These are phyloP conservation scores for Tholera decimalis DNA, from an alignment of 2,888 invertebrate genomes.

Conservation along the genomic window DNA sequence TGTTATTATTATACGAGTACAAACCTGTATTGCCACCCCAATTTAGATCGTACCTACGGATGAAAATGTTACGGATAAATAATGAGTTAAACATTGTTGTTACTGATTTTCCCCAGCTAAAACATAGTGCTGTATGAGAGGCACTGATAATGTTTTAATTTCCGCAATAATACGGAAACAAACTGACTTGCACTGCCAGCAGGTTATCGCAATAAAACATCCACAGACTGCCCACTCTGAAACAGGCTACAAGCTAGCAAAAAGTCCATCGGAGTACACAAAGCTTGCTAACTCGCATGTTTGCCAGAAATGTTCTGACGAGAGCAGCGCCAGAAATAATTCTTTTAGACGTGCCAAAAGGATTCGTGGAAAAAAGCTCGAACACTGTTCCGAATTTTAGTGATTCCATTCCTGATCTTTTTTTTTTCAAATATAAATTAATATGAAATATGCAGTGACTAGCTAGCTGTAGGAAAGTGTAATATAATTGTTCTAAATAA, in stretches of 20 bases:
- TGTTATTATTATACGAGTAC: slow-evolving; percentile 13
- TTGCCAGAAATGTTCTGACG: slow-evolving; percentile 10
- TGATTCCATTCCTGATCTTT: too few relatives aligned
- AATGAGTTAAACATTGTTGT: slow-evolving; percentile 6
- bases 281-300: slow-evolving; percentile 49
- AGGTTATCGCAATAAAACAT: slow-evolving; percentile 40
- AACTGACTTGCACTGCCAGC: slow-evolving; percentile 14
- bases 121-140: not conserved
- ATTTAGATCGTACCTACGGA: slow-evolving; percentile 12
- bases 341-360: slow-evolving; percentile 30
- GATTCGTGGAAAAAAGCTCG: slow-evolving; percentile 7
- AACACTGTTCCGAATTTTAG: slow-evolving; percentile 1
- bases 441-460: not conserved
- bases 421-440: not conserved
- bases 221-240: slow-evolving; percentile 13
- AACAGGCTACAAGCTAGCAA: slow-evolving; percentile 39
- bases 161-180: slow-evolving; percentile 34
- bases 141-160: slow-evolving; percentile 34
- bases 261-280: slow-evolving; percentile 39
- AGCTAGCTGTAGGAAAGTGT: not conserved
- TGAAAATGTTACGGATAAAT: slow-evolving; percentile 14
- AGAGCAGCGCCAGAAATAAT: slow-evolving; percentile 15
- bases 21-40: not conserved
- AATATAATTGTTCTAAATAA: not conserved
- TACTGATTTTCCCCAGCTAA: not conserved